A percentile compares a stretch with the other conserved stretches of the same genome.
These are phyloP conservation scores for Epirrhoe tristata DNA, from an alignment of 2,888 invertebrate genomes.

Conservation along the genomic window DNA sequence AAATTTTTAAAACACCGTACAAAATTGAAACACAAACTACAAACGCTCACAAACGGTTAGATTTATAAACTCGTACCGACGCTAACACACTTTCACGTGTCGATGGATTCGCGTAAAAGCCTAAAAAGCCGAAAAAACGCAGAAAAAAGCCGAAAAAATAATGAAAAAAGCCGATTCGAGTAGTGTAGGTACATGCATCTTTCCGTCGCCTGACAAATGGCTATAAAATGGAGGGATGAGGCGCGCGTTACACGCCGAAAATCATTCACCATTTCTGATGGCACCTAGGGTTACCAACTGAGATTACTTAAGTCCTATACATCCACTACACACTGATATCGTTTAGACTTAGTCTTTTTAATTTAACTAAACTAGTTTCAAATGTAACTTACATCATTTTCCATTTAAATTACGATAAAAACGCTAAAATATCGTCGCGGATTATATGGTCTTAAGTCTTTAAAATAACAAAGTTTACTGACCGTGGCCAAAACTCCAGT, in stretches of 20 bases:
- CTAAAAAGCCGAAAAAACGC: slow-evolving; percentile 73
- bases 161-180: slow-evolving; percentile 54
- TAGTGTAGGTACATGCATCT: slow-evolving; percentile 76
- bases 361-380: background rate
- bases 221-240: slow-evolving; percentile 77
- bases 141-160: slow-evolving; percentile 62
- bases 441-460: background rate
- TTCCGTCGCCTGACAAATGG: slow-evolving; percentile 83
- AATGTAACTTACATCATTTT: background rate
- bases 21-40: slow-evolving; percentile 49
- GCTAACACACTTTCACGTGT: slow-evolving; percentile 85
- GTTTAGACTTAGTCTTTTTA: too few species aligned
- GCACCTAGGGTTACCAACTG: slow-evolving; percentile 46
- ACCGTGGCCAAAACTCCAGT: background rate
- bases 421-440: background rate
- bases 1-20: slow-evolving; percentile 58
- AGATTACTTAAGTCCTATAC: background rate
- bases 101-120: slow-evolving; percentile 84
- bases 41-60: slow-evolving; percentile 62
- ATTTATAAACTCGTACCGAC: slow-evolving; percentile 79
- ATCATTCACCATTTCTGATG: slow-evolving; percentile 84
- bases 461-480: background rate
- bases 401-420: background rate
- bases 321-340: too few species aligned
- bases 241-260: slow-evolving; percentile 69